Conservation (phyloP, 2,888 invertebrate genomes). For the Parelbella ahira region DNA sequence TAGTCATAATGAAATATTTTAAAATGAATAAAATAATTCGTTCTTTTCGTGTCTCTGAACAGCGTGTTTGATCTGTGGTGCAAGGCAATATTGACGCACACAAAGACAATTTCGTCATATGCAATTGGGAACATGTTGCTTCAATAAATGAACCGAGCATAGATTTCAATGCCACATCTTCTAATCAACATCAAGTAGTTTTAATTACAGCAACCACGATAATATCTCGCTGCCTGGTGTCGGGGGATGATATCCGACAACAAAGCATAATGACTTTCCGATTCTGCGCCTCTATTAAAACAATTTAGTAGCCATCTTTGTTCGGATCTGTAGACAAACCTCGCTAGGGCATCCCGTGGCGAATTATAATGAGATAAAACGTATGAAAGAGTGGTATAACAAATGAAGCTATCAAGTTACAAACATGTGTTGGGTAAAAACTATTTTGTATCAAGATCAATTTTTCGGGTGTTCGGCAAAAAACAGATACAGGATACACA, state of each 20-base stretch:
- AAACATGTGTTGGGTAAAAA: conserved; percentile 54
- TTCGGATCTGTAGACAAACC: conserved; percentile 60
- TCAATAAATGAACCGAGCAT: no score
- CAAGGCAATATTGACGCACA: no score
- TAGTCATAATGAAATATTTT: no score
- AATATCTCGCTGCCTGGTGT: conserved; percentile 54
- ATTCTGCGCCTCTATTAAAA: conserved; percentile 68
- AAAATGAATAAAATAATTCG: no score
- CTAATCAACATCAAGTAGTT: conserved; percentile 23
- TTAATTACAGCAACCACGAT: conserved; percentile 63
- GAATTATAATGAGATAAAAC: conserved; percentile 72
- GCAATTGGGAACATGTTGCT: no score
- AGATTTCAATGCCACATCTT: no score
- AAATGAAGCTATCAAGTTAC: conserved; percentile 73
- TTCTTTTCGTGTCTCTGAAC: no score
- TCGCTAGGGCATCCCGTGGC: conserved; percentile 60
- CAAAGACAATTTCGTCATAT: no score
- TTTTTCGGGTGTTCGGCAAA: conserved; percentile 28
- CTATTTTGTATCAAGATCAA: conserved; percentile 26
- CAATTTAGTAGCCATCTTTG: conserved; percentile 71
- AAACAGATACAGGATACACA: conserved; percentile 15
- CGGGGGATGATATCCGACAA: conserved; percentile 53
- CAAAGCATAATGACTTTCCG: conserved; percentile 69
- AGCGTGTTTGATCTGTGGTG: no score
- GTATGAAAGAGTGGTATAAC: conserved; percentile 50